A percentile compares a stretch with the other conserved stretches of the same genome.
Conservation (phyloP, 2,888 invertebrate genomes). For the Latrodectus hesperus region DNA sequence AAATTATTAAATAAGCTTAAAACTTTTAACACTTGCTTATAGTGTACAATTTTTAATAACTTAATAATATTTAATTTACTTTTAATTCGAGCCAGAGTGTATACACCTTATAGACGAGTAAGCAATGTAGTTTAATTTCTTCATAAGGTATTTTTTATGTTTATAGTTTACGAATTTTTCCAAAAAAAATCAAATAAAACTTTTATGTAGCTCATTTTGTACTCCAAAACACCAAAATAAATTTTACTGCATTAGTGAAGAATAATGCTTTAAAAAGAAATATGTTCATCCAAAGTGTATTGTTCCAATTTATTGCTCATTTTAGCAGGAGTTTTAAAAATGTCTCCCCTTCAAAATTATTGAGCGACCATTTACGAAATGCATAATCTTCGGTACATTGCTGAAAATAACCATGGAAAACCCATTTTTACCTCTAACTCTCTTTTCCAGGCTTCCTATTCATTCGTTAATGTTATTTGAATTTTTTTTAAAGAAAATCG, state of each 20-base stretch:
- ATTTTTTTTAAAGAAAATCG: conserved; percentile 34
- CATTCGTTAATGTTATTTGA: conserved; percentile 38
- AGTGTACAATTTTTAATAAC: no score
- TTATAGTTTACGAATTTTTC: no score
- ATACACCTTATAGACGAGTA: no score
- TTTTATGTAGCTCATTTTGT: neutral
- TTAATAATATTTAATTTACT: no score
- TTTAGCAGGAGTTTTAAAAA: neutral
- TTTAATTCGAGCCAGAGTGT: no score
- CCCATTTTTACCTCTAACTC: conserved; percentile 18
- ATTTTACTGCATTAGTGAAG: neutral
- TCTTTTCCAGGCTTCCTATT: conserved; percentile 10
- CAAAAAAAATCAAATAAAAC: no score
- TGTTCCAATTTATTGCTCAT: neutral
- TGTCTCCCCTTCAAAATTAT: conserved; percentile 6
- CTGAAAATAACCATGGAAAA: conserved; percentile 17
- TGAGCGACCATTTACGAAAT: conserved; percentile 41
- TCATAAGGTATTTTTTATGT: no score
- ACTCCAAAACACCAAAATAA: neutral
- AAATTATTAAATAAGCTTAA: no score
- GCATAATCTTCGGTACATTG: conserved; percentile 40
- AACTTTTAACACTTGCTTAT: no score
- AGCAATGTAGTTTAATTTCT: no score
- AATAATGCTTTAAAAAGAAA: neutral
- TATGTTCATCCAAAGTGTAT: neutral